Conservation (phyloP, 2,888 invertebrate genomes). For the Norana najaformis region DNA sequence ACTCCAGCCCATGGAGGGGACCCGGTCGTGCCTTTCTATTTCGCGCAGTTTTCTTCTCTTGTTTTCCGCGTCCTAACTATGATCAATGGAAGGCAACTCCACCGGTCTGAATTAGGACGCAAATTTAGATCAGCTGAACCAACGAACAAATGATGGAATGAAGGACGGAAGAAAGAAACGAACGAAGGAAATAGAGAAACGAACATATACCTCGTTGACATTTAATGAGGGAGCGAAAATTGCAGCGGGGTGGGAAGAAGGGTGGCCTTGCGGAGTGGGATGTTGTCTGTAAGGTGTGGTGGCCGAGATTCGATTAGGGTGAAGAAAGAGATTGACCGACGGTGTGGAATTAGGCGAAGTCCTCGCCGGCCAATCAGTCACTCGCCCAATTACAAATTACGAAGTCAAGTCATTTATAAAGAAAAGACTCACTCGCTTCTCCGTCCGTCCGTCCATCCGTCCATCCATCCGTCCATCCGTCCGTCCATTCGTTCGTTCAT, state of each 20-base stretch:
- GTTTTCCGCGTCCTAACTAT: neutral
- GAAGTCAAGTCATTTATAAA: constrained; percentile 7
- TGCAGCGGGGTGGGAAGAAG: neutral
- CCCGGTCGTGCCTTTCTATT: neutral
- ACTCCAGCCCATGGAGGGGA: neutral
- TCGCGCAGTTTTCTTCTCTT: constrained; percentile 6
- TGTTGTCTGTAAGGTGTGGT: neutral
- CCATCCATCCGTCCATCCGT: neutral
- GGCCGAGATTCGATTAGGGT: constrained; percentile 1
- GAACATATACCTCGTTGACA: constrained; percentile 6
- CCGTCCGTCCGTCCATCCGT: neutral
- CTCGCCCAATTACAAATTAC: constrained; percentile 6
- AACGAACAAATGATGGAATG: neutral
- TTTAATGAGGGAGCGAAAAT: neutral
- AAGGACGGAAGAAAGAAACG: neutral
- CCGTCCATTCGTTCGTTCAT: neutral
- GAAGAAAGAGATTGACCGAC: constrained; percentile 13
- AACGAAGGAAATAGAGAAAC: neutral
- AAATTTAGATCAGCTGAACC: neutral
- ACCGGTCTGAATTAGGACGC: neutral
- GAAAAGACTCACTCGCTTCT: neutral
- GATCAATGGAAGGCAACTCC: neutral
- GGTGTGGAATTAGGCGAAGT: neutral
- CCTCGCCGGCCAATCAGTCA: constrained; percentile 13
- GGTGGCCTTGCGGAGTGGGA: neutral